A percentile compares a stretch with the other conserved stretches of the same genome.
These are phyloP conservation scores for Guaruba guarouba DNA, from an alignment of 2,113 vertebrate species.

Conservation along the genomic window DNA sequence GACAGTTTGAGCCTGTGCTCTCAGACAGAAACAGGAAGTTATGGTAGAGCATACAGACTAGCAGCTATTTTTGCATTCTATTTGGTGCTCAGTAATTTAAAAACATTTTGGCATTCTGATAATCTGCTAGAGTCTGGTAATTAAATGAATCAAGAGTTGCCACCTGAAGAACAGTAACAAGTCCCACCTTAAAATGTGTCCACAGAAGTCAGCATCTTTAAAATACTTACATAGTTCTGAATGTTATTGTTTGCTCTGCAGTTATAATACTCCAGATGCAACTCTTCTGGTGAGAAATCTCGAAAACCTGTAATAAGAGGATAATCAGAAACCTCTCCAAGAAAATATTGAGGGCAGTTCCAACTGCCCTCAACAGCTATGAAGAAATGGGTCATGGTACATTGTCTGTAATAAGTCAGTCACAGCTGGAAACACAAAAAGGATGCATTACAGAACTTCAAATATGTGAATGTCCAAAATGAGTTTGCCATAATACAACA, in stretches of 20 bases:
- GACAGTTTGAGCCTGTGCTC: not conserved
- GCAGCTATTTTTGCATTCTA: not conserved
- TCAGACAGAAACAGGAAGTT: not conserved
- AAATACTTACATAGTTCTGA: constrained; percentile 84
- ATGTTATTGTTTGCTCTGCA: constrained; percentile 78
- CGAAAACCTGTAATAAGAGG: constrained; percentile 80
- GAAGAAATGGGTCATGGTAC: not conserved
- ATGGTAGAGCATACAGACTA: not conserved
- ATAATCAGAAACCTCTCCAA: constrained; percentile 37
- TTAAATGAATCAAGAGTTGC: not conserved
- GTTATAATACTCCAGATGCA: constrained; percentile 86
- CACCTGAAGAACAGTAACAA: not conserved
- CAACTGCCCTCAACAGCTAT: not conserved
- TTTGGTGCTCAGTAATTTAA: not conserved
- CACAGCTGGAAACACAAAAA: not conserved
- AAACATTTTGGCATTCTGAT: not conserved
- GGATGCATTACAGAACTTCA: not conserved
- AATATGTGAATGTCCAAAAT: not conserved
- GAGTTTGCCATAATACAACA: not conserved
- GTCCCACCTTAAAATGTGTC: not conserved
- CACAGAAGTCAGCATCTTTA: not conserved
- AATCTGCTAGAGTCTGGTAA: not conserved
- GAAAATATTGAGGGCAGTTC: not conserved
- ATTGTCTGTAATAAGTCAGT: not conserved
- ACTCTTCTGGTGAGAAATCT: constrained; percentile 90